A percentile compares a stretch with the other conserved stretches of the same genome.
phyloP scores from a whole-genome alignment of 1,140 invertebrate species.

The Mesaphorura yosii region DNA sequence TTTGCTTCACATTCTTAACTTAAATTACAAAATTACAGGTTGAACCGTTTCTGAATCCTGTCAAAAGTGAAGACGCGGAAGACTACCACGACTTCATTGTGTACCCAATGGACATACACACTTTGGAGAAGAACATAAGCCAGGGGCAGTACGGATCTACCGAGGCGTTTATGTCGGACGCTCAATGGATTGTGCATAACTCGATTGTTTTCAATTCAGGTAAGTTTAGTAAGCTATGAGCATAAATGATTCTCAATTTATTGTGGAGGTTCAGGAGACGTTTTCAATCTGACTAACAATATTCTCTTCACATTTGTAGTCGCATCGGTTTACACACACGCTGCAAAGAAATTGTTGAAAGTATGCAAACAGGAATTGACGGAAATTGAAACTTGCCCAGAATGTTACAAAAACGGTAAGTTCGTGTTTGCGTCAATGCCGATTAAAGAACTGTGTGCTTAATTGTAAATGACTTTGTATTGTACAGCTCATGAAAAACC shows the following conservation, averaged over 20 bases:
- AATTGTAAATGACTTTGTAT: too few relatives aligned
- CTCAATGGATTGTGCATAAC: constrained; percentile 86
- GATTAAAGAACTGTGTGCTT: too few relatives aligned
- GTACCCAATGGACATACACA: constrained; percentile 56
- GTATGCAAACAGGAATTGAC: constrained; percentile 71
- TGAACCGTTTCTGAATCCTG: constrained; percentile 28
- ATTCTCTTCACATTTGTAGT: constrained; percentile 45
- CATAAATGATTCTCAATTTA: constrained; percentile 5
- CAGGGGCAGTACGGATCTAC: constrained; percentile 72
- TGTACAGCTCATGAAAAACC: constrained; percentile 68
- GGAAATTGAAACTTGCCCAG: constrained; percentile 86
- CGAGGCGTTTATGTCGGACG: constrained; percentile 75
- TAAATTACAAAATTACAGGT: constrained; percentile 11
- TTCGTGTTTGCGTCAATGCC: too few relatives aligned
- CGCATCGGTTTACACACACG: constrained; percentile 60
- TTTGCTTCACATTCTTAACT: neutral
- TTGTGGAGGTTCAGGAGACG: neutral
- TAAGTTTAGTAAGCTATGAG: constrained; percentile 33
- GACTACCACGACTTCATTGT: constrained; percentile 29
- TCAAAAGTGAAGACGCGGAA: constrained; percentile 20
- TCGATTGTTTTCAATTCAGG: constrained; percentile 77
- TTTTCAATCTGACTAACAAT: neutral
- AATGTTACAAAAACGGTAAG: constrained; percentile 65
- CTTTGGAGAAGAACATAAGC: constrained; percentile 63
- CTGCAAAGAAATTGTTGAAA: constrained; percentile 66